Evolutionary conservation across 2,888 invertebrate genomes (phyloP).

Genomic region (Xestia xanthographa): DNA sequence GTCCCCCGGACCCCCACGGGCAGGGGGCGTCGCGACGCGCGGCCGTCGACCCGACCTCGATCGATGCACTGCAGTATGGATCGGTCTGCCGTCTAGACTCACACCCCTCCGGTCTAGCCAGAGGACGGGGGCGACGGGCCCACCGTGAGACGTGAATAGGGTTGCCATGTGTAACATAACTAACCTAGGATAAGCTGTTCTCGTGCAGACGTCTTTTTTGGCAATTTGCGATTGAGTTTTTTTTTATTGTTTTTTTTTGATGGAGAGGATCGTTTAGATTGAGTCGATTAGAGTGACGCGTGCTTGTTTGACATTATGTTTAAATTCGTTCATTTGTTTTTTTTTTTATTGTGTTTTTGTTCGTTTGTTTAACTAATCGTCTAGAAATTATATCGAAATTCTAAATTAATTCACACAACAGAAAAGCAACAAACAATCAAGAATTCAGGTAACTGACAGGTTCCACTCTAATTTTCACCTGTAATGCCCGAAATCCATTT

Average conservation of each 20-base stretch:
- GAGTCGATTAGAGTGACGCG: neutral
- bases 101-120: slow-evolving; percentile 62
- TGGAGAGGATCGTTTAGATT: neutral
- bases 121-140: slow-evolving; percentile 54
- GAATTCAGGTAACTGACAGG: slow-evolving; percentile 46
- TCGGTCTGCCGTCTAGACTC: slow-evolving; percentile 89
- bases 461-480: slow-evolving; percentile 38
- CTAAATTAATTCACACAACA: neutral
- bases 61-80: slow-evolving; percentile 89
- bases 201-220: slow-evolving; percentile 34
- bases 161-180: slow-evolving; percentile 68
- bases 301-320: neutral
- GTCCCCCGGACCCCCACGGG: slow-evolving; percentile 74
- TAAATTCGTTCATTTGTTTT: no score
- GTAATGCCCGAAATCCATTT: slow-evolving; percentile 41
- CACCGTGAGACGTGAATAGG: slow-evolving; percentile 68
- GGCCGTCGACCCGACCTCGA: slow-evolving; percentile 81
- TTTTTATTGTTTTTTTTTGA: neutral
- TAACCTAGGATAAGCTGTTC: slow-evolving; percentile 70
- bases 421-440: slow-evolving; percentile 20
- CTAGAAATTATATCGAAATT: neutral
- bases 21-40: slow-evolving; percentile 73
- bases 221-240: slow-evolving; percentile 1
- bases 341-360: no score
- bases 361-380: neutral